Base-by-base conservation (phyloP, 2,888 invertebrate genomes). In the Drosophila imparisetae region DNA sequence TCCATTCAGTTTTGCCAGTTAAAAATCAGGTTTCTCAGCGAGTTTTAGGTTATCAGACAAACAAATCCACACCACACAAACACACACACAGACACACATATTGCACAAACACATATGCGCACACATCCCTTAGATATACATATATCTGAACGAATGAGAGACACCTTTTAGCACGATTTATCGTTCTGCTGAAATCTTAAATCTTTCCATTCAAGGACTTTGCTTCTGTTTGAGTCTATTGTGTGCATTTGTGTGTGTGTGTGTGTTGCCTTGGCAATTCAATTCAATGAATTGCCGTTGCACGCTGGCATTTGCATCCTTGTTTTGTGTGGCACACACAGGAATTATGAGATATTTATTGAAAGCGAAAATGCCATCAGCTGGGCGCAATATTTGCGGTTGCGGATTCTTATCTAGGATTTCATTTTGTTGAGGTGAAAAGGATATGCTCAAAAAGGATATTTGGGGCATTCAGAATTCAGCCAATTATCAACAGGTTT, bases 131-230 rank as follows among this genome's bases (percentile, higher is more conserved):
- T 54, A 61, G 70, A 61, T 75, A 74, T 54, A 58, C 71, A 75
- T 54, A 58, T 75, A 75, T 78, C 57, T 75, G 53, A 45, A 32
- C 61, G 80, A 72, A 70, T 78, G 71, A 72, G 72, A 75, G 83
- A 83, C 86, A 88, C 86, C 88, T 81, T 88, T 86, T 86, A 78
- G 86, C 82, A 60, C 86, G 88, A 88, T 86, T 86, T 86, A 86
- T 86, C 86, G 86, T 78, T 81, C 73, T 76, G 80, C 71, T 74
- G 72, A 78, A 77, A 86, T 83, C 83, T 88, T 78, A 72, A 86
- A 88, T 82, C 83, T 70, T 40, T 40, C 54, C 70, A 74, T 66
- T 77, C 76, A 85, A 77, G 73, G 75, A 67, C 70, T 76, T 70
- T 45, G 66, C 67, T 75, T 59, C 72, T 71, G 64, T 40, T 49